phyloP scores from a whole-genome alignment of 2,888 invertebrate genomes.

The Meandrusa payeni region DNA sequence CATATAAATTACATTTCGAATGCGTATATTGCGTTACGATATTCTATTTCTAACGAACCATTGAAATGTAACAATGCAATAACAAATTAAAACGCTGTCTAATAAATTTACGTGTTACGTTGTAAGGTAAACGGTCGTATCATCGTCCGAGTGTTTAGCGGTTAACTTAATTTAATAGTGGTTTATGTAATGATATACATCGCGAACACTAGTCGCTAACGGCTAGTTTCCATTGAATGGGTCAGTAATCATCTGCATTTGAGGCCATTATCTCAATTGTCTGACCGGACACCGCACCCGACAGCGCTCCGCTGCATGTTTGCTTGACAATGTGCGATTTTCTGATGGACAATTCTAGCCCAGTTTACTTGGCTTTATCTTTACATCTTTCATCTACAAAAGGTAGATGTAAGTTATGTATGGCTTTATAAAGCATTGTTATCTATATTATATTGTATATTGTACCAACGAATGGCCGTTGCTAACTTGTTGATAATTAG shows the following conservation, averaged over 20 bases:
- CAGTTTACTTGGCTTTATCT: no score
- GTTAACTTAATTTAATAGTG: constrained; percentile 57
- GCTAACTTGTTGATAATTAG: no score
- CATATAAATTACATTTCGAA: constrained; percentile 25
- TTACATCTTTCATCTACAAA: no score
- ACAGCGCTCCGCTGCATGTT: constrained; percentile 50
- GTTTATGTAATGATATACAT: constrained; percentile 55
- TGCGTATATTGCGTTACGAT: constrained; percentile 36
- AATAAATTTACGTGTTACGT: constrained; percentile 29
- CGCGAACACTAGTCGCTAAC: constrained; percentile 49
- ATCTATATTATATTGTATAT: no score
- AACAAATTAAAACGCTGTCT: constrained; percentile 25
- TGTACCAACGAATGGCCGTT: no score
- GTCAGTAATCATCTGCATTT: constrained; percentile 78
- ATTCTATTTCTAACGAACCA: constrained; percentile 40
- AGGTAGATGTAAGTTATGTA: no score
- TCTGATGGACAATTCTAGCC: constrained; percentile 28
- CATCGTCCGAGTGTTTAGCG: constrained; percentile 46
- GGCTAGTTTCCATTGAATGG: constrained; percentile 72
- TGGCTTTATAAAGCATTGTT: no score
- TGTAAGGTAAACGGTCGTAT: constrained; percentile 33
- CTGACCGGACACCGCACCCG: constrained; percentile 74
- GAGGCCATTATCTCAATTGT: constrained; percentile 78
- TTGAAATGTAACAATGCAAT: constrained; percentile 27
- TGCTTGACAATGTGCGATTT: constrained; percentile 63